phyloP scores from a whole-genome alignment of 2,888 invertebrate species.

The Yponomeuta plumbellus region DNA sequence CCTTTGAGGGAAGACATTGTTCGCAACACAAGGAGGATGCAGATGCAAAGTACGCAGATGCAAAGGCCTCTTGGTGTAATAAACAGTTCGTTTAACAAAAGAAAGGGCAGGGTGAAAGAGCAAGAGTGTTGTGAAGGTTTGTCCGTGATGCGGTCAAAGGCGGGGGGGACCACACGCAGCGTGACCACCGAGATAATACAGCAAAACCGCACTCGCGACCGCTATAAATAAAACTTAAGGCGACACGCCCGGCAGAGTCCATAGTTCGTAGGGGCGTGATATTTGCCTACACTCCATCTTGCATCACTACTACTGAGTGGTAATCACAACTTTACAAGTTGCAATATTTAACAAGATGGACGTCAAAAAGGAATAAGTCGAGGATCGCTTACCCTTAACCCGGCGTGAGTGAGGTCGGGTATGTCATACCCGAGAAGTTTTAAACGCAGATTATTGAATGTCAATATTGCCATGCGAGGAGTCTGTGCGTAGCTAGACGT shows the following conservation, averaged over 20 bases:
- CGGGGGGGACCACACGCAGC: constrained; percentile 11
- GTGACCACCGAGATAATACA: constrained; percentile 1
- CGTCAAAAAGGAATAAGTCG: too few relatives aligned
- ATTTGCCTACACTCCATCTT: neutral
- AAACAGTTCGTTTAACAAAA: constrained; percentile 4
- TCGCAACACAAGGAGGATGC: neutral
- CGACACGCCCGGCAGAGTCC: neutral
- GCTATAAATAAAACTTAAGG: constrained; percentile 10
- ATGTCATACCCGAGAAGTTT: too few relatives aligned
- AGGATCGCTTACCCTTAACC: too few relatives aligned
- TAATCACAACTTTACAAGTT: neutral
- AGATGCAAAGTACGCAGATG: neutral
- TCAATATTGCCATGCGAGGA: too few relatives aligned
- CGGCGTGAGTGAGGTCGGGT: too few relatives aligned
- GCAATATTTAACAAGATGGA: too few relatives aligned
- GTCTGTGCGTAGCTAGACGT: too few relatives aligned
- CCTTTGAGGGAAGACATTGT: neutral
- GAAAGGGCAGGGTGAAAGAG: constrained; percentile 1
- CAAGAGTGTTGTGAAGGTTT: neutral
- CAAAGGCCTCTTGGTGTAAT: neutral
- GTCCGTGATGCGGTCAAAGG: constrained; percentile 4
- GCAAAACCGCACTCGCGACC: constrained; percentile 8
- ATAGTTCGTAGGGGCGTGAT: neutral
- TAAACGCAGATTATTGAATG: too few relatives aligned
- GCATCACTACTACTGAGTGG: neutral